Percentiles rank a stretch among this genome's conserved stretches.
These are phyloP conservation scores for Physella acuta DNA, from an alignment of 1,140 invertebrate genomes.

Conservation along the genomic window DNA sequence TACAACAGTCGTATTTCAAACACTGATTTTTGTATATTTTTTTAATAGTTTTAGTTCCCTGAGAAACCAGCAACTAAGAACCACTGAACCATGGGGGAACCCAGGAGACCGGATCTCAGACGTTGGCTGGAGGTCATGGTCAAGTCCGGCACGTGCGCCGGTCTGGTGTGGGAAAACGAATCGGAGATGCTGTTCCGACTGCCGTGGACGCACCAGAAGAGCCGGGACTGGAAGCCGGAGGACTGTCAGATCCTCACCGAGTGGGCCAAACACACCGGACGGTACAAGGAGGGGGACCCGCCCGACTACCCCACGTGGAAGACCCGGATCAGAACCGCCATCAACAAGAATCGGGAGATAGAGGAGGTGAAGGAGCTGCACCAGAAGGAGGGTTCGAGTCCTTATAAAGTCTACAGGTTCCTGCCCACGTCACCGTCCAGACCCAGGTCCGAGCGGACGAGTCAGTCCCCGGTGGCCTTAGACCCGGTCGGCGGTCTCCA, in stretches of 20 bases:
- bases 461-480: not conserved
- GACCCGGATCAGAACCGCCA: not conserved
- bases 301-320: slow-evolving; percentile 12
- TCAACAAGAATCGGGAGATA: slow-evolving; percentile 12
- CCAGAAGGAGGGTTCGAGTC: not conserved
- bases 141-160: not conserved
- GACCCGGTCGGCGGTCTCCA: not conserved
- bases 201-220: slow-evolving; percentile 9
- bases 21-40: too few relatives aligned
- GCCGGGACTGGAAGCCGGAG: slow-evolving; percentile 5
- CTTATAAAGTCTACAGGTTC: slow-evolving; percentile 14
- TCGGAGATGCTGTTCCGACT: not conserved
- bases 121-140: slow-evolving; percentile 5
- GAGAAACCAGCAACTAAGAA: too few relatives aligned
- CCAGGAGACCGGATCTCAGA: not conserved
- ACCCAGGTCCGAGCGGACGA: not conserved
- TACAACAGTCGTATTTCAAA: too few relatives aligned
- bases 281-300: not conserved
- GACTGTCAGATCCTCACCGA: slow-evolving; percentile 3
- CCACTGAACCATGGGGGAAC: slow-evolving; percentile 6
- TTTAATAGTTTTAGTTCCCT: too few relatives aligned
- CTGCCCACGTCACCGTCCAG: not conserved
- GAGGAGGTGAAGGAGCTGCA: not conserved
- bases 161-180: not conserved
- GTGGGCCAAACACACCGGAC: slow-evolving; percentile 13